Evolutionary conservation across 2,113 vertebrate genomes (phyloP).

Genomic region (Hypanus sabinus): DNA sequence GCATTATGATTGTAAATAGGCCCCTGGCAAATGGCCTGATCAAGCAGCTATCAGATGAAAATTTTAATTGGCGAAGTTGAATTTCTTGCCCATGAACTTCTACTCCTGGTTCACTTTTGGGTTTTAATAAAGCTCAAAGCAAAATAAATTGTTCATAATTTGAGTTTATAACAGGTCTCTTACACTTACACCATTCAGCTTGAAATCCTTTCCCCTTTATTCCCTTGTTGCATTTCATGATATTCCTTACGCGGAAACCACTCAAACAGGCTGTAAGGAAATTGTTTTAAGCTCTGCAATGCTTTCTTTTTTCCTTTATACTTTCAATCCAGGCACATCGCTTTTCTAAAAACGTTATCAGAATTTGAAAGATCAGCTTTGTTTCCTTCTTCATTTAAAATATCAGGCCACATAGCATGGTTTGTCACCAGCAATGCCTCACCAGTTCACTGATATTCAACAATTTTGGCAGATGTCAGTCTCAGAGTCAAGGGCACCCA

Average conservation of each 20-base stretch:
- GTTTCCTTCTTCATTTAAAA: background rate
- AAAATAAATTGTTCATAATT: background rate
- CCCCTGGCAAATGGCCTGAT: background rate
- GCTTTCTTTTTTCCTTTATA: background rate
- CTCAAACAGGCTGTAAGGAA: background rate
- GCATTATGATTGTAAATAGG: background rate
- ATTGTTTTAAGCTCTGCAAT: background rate
- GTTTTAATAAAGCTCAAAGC: background rate
- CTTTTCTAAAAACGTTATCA: background rate
- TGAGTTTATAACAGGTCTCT: background rate
- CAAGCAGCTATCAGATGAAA: no score
- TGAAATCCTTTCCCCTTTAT: background rate
- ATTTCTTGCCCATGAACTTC: background rate
- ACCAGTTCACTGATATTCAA: no score
- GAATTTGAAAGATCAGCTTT: background rate
- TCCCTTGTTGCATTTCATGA: background rate
- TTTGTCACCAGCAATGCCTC: no score
- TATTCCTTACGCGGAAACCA: background rate
- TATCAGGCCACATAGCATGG: background rate
- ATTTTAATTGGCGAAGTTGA: background rate
- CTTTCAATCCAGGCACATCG: background rate
- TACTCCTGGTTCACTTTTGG: background rate
- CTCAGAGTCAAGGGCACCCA: no score
- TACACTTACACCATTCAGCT: background rate
- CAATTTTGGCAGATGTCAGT: no score